Percentiles rank a stretch among this genome's conserved stretches.
Conservation (phyloP, 2,113 vertebrate genomes). For the Dendropsophus ebraccatus region DNA sequence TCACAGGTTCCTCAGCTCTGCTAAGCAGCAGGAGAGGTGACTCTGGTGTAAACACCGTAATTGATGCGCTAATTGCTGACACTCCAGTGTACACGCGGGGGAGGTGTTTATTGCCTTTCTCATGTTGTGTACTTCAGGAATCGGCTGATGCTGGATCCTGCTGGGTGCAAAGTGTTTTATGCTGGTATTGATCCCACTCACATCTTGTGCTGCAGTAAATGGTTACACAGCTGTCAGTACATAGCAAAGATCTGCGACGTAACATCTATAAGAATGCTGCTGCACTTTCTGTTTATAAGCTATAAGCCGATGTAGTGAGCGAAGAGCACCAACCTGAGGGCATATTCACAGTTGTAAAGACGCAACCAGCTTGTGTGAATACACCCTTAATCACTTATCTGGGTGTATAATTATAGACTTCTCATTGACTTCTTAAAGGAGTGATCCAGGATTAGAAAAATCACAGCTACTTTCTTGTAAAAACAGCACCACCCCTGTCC, state of each 20-base stretch:
- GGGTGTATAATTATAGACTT: too few relatives aligned
- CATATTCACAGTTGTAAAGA: too few relatives aligned
- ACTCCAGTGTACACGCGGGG: not conserved
- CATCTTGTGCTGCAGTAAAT: not conserved
- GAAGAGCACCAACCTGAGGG: too few relatives aligned
- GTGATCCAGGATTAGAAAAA: too few relatives aligned
- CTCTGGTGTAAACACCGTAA: not conserved
- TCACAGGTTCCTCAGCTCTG: not conserved
- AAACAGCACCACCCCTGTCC: too few relatives aligned
- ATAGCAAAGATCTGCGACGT: not conserved
- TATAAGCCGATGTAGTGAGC: too few relatives aligned
- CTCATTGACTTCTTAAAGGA: too few relatives aligned
- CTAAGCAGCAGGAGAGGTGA: not conserved
- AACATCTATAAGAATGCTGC: not conserved
- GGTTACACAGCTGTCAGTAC: not conserved
- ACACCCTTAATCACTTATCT: too few relatives aligned
- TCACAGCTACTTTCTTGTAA: too few relatives aligned
- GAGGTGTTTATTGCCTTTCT: not conserved
- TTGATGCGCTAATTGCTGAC: conserved; percentile 7
- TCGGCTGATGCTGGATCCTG: not conserved
- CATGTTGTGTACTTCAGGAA: not conserved
- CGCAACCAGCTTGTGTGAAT: too few relatives aligned
- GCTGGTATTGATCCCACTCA: not conserved
- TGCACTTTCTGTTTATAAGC: too few relatives aligned
- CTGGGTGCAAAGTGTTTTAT: not conserved